phyloP scores from a whole-genome alignment of 92 coral and sea anemone species.

The Porites cylindrica region DNA sequence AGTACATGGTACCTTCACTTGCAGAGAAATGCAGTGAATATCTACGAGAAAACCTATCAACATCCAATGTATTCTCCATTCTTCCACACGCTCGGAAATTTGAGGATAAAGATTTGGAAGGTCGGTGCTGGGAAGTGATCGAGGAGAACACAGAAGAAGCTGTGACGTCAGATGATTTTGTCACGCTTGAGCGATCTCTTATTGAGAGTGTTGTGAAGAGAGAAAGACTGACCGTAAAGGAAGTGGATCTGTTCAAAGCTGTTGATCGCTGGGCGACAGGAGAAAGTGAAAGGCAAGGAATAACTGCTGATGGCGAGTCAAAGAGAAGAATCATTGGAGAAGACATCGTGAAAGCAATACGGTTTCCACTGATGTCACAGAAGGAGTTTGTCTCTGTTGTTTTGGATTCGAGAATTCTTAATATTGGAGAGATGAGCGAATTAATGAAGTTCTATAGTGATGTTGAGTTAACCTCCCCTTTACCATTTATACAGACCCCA shows the following conservation, averaged over 20 bases:
- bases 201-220: conserved; percentile 31
- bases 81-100: conserved; percentile 50
- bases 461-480: neutral
- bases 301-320: neutral
- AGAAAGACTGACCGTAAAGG: neutral
- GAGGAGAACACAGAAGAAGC: conserved; percentile 58
- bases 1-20: conserved; percentile 68
- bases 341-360: conserved; percentile 5
- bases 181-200: conserved; percentile 17
- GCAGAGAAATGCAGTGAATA: conserved; percentile 39
- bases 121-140: conserved; percentile 59
- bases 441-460: neutral
- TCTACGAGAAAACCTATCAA: conserved; percentile 38
- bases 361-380: conserved; percentile 27
- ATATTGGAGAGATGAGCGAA: neutral
- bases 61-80: conserved; percentile 56
- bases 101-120: conserved; percentile 43
- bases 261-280: conserved; percentile 37
- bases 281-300: conserved; percentile 1
- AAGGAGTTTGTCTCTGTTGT: conserved; percentile 17
- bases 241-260: conserved; percentile 46
- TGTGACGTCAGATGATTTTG: conserved; percentile 50
- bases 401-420: conserved; percentile 4
- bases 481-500: neutral
- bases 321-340: conserved; percentile 34